Evolutionary conservation across 2,888 invertebrate genomes (phyloP).

Genomic region (Mycalesis mineus): DNA sequence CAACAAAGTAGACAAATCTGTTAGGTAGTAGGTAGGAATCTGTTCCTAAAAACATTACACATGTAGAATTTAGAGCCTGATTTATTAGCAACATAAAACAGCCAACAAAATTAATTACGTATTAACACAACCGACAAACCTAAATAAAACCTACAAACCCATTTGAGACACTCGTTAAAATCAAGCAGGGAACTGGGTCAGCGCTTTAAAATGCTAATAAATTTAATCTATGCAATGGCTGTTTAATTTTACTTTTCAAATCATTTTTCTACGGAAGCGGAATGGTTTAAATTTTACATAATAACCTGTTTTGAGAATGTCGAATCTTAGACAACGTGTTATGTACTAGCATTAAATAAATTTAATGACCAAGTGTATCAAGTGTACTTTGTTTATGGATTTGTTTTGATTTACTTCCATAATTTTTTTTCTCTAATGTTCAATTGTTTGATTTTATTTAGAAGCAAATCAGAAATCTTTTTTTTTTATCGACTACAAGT

Average conservation of each 20-base stretch:
- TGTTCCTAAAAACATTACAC: background rate
- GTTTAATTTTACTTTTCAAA: constrained; percentile 2
- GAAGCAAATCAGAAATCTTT: too few relatives aligned
- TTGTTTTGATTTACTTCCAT: too few relatives aligned
- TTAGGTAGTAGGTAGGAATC: too few relatives aligned
- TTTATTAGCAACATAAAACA: background rate
- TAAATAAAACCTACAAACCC: constrained; percentile 3
- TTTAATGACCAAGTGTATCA: too few relatives aligned
- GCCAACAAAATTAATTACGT: background rate
- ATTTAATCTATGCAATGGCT: constrained; percentile 9
- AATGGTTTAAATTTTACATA: background rate
- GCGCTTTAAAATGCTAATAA: constrained; percentile 17
- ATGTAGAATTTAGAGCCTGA: background rate
- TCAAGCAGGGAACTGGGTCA: constrained; percentile 13
- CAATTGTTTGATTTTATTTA: too few relatives aligned
- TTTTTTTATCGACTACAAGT: too few relatives aligned
- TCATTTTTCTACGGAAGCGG: background rate
- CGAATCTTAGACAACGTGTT: background rate
- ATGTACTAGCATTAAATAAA: too few relatives aligned
- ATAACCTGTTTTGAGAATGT: background rate
- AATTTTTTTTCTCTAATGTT: too few relatives aligned
- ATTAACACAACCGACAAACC: background rate
- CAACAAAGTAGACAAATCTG: too few relatives aligned
- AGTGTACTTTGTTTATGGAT: too few relatives aligned
- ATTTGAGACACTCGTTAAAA: constrained; percentile 10